These are phyloP conservation scores for Orthonevra nobilis DNA, from an alignment of 2,888 invertebrate genomes.

Conservation along the genomic window DNA sequence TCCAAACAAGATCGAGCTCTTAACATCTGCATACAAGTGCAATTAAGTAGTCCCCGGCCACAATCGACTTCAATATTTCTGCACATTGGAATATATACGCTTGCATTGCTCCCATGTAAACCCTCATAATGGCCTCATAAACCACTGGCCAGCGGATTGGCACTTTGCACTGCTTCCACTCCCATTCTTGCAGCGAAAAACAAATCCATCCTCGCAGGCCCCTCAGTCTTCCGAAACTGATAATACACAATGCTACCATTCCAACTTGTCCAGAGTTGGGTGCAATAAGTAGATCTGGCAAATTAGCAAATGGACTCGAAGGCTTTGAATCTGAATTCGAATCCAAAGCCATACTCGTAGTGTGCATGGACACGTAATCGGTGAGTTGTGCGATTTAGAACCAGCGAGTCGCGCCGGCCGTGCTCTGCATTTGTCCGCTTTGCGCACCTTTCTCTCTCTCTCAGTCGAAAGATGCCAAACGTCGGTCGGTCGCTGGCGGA, in stretches of 20 bases:
- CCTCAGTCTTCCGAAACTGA: slow-evolving; percentile 39
- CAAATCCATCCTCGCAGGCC: background rate
- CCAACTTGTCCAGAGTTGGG: background rate
- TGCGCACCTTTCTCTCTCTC: slow-evolving; percentile 38
- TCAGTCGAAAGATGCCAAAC: background rate
- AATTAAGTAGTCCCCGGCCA: slow-evolving; percentile 6
- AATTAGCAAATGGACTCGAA: slow-evolving; percentile 58
- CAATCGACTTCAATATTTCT: slow-evolving; percentile 19
- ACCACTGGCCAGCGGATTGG: slow-evolving; percentile 72
- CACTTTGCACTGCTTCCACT: slow-evolving; percentile 69
- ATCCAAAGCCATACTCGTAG: slow-evolving; percentile 25
- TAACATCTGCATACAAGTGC: slow-evolving; percentile 19
- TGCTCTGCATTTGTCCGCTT: slow-evolving; percentile 15
- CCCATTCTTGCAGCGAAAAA: slow-evolving; percentile 32
- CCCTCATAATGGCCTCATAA: slow-evolving; percentile 72
- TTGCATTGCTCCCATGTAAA: slow-evolving; percentile 65
- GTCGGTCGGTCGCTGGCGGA: slow-evolving; percentile 15
- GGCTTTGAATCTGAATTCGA: too few species aligned
- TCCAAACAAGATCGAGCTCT: slow-evolving; percentile 12
- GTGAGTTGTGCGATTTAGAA: slow-evolving; percentile 40
- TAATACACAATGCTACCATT: slow-evolving; percentile 43
- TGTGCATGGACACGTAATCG: slow-evolving; percentile 61
- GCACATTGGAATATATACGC: slow-evolving; percentile 40
- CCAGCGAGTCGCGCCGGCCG: too few species aligned
- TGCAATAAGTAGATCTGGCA: slow-evolving; percentile 50